Conservation (phyloP, 2,888 invertebrate species). For the Netelia fuscicornis region DNA sequence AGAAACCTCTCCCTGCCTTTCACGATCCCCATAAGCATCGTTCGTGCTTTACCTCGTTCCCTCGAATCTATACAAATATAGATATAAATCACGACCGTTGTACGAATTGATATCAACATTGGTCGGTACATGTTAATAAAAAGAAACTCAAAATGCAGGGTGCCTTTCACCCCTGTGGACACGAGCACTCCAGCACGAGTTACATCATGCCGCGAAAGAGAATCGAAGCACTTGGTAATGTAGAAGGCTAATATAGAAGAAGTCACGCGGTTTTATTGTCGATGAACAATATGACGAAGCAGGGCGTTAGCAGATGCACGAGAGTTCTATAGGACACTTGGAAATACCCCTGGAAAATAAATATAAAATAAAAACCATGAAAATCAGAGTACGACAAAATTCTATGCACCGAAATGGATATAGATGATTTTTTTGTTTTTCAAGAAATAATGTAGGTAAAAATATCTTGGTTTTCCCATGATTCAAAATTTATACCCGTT, state of each 20-base stretch:
- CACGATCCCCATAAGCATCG: not conserved
- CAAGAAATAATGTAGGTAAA: too few relatives aligned
- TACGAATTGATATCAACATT: not conserved
- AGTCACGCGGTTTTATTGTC: conserved; percentile 77
- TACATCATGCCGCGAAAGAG: not conserved
- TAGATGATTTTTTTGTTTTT: too few relatives aligned
- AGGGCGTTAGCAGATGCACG: conserved; percentile 65
- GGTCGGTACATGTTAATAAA: not conserved
- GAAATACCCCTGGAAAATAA: not conserved
- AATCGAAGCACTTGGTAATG: conserved; percentile 72
- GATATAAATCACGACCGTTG: not conserved
- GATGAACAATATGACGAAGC: conserved; percentile 63
- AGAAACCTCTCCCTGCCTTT: not conserved
- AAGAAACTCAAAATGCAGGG: not conserved
- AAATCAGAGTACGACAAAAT: too few relatives aligned
- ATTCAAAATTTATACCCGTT: too few relatives aligned
- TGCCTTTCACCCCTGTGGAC: not conserved
- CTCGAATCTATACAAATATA: not conserved
- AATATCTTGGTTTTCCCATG: too few relatives aligned
- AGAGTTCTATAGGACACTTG: conserved; percentile 20
- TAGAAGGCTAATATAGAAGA: conserved; percentile 75
- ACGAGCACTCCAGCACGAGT: not conserved
- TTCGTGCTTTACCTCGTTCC: not conserved
- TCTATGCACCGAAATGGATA: too few relatives aligned
- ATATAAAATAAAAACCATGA: not conserved